Evolutionary conservation across 1,140 invertebrate species (phyloP).

Genomic region (Danaus melanippus): DNA sequence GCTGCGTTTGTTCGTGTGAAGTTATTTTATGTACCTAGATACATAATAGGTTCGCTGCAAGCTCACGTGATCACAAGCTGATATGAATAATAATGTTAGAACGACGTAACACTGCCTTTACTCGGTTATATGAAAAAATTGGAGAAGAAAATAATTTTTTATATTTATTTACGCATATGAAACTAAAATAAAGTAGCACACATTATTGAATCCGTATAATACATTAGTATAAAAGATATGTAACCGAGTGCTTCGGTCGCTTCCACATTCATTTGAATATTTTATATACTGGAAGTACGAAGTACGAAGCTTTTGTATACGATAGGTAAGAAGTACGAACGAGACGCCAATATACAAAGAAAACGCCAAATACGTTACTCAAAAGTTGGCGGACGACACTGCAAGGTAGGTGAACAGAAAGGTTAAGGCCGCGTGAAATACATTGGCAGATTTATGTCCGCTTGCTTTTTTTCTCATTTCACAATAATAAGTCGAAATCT

Average conservation of each 20-base stretch:
- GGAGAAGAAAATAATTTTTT: neutral
- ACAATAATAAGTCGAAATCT: too few species aligned
- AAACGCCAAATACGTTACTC: conserved; percentile 12
- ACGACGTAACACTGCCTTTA: conserved; percentile 12
- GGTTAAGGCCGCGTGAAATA: too few species aligned
- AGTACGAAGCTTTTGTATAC: conserved; percentile 38
- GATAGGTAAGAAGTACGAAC: conserved; percentile 31
- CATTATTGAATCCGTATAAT: too few species aligned
- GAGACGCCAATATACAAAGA: conserved; percentile 19
- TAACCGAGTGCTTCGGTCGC: neutral
- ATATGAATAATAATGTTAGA: neutral
- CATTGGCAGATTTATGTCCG: too few species aligned
- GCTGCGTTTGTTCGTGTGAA: too few species aligned
- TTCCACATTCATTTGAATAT: neutral
- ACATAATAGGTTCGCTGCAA: conserved; percentile 15
- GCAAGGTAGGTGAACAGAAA: too few species aligned
- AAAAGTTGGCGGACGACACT: conserved; percentile 2
- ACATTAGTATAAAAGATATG: too few species aligned
- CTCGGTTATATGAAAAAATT: conserved; percentile 1
- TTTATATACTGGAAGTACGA: neutral
- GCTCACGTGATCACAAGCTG: conserved; percentile 3
- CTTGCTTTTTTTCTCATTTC: too few species aligned
- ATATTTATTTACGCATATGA: too few species aligned
- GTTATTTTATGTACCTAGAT: too few species aligned
- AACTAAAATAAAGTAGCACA: too few species aligned